Evolutionary conservation across 2,888 invertebrate species (phyloP).

Genomic region (Leucophenga montana): DNA sequence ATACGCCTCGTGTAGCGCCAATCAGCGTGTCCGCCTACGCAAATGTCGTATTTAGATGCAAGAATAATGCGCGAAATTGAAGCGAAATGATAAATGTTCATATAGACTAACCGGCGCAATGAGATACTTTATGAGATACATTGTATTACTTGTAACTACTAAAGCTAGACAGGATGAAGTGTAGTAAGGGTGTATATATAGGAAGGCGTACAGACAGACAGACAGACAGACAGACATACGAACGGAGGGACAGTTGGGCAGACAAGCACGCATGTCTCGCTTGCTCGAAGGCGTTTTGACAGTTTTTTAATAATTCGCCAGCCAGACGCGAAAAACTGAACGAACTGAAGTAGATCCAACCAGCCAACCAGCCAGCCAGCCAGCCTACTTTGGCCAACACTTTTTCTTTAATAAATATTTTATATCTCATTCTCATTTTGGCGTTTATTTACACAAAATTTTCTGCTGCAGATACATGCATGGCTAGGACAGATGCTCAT

Average conservation of each 20-base stretch:
- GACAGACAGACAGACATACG: conserved; percentile 38
- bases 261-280: conserved; percentile 30
- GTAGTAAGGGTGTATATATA: neutral
- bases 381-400: conserved; percentile 15
- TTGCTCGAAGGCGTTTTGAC: conserved; percentile 61
- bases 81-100: conserved; percentile 64
- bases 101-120: conserved; percentile 3
- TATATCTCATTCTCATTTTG: conserved; percentile 61
- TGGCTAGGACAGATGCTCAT: conserved; percentile 38
- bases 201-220: conserved; percentile 27
- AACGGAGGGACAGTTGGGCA: conserved; percentile 37
- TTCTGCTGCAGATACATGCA: too few relatives aligned
- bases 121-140: too few relatives aligned
- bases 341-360: neutral
- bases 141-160: too few relatives aligned
- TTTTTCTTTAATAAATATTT: conserved; percentile 34
- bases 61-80: conserved; percentile 65
- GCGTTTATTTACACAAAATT: conserved; percentile 46
- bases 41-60: conserved; percentile 51
- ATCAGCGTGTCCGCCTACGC: conserved; percentile 69
- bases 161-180: conserved; percentile 26
- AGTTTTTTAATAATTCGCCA: conserved; percentile 59
- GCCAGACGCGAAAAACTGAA: conserved; percentile 1
- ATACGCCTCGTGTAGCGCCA: conserved; percentile 49
- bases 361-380: neutral